Base-by-base conservation (phyloP, 30 jellyfish, hydroid and myxozoan species). In the Pseudorhiza aurosa region DNA sequence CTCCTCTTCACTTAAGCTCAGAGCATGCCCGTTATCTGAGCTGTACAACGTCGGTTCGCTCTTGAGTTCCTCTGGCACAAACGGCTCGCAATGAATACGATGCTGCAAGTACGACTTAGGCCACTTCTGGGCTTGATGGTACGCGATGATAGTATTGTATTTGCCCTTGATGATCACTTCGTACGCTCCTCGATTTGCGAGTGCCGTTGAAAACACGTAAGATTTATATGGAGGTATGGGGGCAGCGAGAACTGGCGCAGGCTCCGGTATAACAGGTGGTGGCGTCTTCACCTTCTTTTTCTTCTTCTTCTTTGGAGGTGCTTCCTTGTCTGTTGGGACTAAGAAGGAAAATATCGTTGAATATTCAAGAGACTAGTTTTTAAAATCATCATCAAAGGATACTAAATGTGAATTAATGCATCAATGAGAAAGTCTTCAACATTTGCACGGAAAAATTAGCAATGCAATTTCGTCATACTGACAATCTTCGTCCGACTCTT, bases 51-150 rank as follows among this genome's bases (percentile, higher is more conserved):
- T 63, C 12, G 85, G 69, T 29, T 82, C 94, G 50, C 27, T 63
- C 36, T 71, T 68, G 19, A 63, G 81, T 71, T 59, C 83, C 29
- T 71, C 82, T 28, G 97, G 94, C 21, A 70, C 86, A 69, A 90
- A 90, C 15, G 97, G 96, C 21, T 96, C 87, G 60, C 98, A 93
- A 59, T 93, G 98, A n/a, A 72, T 84, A 21, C 81, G 95, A n/a
- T 72, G 91, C 36, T 76, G 89, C 35, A 93, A 81, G 69, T 93
- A 86, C 0, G 97, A 74, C 27, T 75, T 79, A 55, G 85, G 93
- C 97, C 97, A 93, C 32, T 81, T 78, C 40, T 91, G 98, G 28
- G 96, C 90, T 53, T 75, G 96, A 50, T 93, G 98, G 58, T 72
- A 93, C 1, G 81, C 87, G 45, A 85, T 67, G 42, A 93, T 86